Base-by-base conservation (phyloP, 2,888 invertebrate species). In the Ichneumoninae sp. region DNA sequence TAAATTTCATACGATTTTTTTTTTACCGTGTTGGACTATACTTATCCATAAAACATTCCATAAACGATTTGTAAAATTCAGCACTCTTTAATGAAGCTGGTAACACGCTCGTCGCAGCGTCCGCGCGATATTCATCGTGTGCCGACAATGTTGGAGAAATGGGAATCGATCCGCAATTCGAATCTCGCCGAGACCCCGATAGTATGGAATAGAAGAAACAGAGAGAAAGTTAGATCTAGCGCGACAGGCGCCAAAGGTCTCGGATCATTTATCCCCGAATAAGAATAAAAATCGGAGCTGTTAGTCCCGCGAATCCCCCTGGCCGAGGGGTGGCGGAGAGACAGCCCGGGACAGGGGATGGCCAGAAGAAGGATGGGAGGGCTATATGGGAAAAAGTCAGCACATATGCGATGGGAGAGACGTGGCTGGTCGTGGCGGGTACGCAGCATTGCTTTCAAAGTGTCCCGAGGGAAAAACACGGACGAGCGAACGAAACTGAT, bases 381-480 rank as follows among this genome's bases (percentile, higher is more conserved):
- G 75, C 50, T 71, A 47, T 68, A 30, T 22, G 66, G 68, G 63
- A 81, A 79, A 79, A 85, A 82, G 75, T 82, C 82, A 75, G 82
- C 91, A 90, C 92, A 92, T 92, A 89, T 92, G 92, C 89, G 88
- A 88, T 82, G 89, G 87, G 89, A 89, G 87, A 87, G 44, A 70
- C 83, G 78, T 63, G 79, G 86, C 86, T 87, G 87, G 88, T 78
- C 85, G 87, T 88, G 88, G 88, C 87, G 91, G 88, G 89, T 90
- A 91, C 90, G 88, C 89, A 90, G 90, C 90, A 93, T 92, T 91
- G 92, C 93, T 91, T 91, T 92, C 90, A 91, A 91, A 90, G 89
- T 86, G 89, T 91, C 92, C 92, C 92, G 89, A 86, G 93, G 85
- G 76, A 82, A 44, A 36, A 7, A 89, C 57, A 71, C 86, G 83